These are phyloP conservation scores for Platypus cylindrus DNA, from an alignment of 2,888 invertebrate genomes.

Conservation along the genomic window DNA sequence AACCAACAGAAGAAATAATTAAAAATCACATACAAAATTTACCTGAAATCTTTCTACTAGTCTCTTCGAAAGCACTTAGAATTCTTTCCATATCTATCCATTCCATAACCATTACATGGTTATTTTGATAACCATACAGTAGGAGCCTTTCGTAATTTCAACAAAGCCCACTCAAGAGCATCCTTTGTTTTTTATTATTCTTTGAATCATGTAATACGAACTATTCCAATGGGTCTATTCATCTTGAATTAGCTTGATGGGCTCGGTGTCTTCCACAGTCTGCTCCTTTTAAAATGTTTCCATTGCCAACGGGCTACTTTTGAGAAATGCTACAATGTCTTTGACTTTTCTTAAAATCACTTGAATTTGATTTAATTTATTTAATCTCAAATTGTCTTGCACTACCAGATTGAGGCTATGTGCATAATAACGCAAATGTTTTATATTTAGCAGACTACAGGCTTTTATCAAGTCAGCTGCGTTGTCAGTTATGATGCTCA, in stretches of 20 bases:
- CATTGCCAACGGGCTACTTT: conserved; percentile 3
- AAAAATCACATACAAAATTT: background rate
- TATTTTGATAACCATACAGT: conserved; percentile 3
- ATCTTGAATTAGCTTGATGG: conserved; percentile 5
- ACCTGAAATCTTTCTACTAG: conserved; percentile 7
- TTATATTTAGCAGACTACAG: conserved; percentile 16
- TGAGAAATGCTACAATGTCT: conserved; percentile 5
- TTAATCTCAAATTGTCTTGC: conserved; percentile 16
- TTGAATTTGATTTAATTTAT: conserved; percentile 4
- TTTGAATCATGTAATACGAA: conserved; percentile 7
- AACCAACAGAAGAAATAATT: background rate
- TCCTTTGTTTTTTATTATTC: conserved; percentile 6
- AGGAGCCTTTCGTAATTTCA: conserved; percentile 7
- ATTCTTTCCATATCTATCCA: conserved; percentile 4
- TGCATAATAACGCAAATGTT: conserved; percentile 22
- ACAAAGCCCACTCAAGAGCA: conserved; percentile 1
- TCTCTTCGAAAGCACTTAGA: conserved; percentile 5
- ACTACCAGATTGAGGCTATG: conserved; percentile 23
- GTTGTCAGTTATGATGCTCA: conserved; percentile 20
- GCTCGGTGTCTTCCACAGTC: background rate
- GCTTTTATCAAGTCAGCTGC: conserved; percentile 14
- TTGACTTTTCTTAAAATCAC: conserved; percentile 2
- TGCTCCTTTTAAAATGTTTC: conserved; percentile 8
- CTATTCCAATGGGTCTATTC: conserved; percentile 8
- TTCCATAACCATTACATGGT: background rate